Base-by-base conservation (phyloP, 2,797 vertebrate species). In the Sparus aurata region DNA sequence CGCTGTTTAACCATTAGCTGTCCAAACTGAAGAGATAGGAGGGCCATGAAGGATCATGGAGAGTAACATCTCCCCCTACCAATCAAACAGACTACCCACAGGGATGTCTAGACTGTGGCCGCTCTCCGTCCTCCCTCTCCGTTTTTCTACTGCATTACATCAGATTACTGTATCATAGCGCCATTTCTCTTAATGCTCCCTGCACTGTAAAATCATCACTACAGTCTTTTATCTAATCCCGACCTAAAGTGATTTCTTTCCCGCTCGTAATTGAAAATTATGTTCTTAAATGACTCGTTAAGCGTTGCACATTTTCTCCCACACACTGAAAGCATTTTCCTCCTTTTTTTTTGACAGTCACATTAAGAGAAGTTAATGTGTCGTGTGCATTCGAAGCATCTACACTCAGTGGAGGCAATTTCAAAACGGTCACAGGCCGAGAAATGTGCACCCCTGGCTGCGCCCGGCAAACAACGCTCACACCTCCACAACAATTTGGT, bases 251-350 rank as follows among this genome's bases (percentile, higher is more conserved):
- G 50, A 59, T 62, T 75, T 64, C 30, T 12, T 38, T 16, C 12
- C 25, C 27, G 38, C 72, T 55, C 55, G 15, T 83, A 89, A 90
- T 86, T 87, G 79, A 85, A 86, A 88, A 86, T 83, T n/a, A 85
- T 59, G 46, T 74, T 85, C 65, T 79, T 80, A 85, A 85, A 84
- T 75, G 58, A 78, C 43, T 82, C 20, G 22, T 77, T 88, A 79
- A 87, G 79, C 12, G n/a, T 43, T 2, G 27, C 75, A 54, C 38
- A 69, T 71, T 77, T 73, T 77, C 60, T 79, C 81, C 74, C 75
- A 65, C 85, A 58, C 65, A 50, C 46, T 65, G 38, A 65, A 72
- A 69, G 41, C 69, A 27, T 76, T 80, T 75, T 66, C 69, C 52
- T 63, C 46, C 12, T 65, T 75, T 61, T 45, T 53, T 57, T 82